phyloP scores from a whole-genome alignment of 1,140 invertebrate genomes.

The Leptinotarsa lineolata region DNA sequence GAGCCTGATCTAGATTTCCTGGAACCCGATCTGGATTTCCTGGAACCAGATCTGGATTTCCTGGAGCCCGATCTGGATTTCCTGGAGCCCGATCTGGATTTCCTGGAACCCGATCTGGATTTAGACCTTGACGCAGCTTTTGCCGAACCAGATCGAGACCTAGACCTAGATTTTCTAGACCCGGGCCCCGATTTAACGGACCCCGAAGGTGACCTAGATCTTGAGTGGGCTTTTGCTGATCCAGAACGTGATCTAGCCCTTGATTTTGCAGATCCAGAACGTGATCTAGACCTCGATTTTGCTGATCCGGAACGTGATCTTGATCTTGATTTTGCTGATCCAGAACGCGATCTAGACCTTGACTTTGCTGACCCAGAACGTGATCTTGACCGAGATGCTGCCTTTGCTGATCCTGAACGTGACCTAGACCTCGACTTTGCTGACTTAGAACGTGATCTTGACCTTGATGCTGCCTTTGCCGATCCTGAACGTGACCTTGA shows the following conservation, averaged over 20 bases:
- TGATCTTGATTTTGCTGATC: conserved; percentile 46
- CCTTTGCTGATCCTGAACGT: conserved; percentile 38
- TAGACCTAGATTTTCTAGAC: conserved; percentile 40
- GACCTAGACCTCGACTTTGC: conserved; percentile 31
- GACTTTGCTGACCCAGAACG: conserved; percentile 40
- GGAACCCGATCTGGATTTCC: conserved; percentile 45
- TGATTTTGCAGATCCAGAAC: conserved; percentile 51
- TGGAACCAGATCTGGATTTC: conserved; percentile 50
- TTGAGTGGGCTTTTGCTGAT: conserved; percentile 44
- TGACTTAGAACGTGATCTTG: conserved; percentile 34
- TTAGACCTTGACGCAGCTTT: conserved; percentile 25
- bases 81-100: conserved; percentile 43
- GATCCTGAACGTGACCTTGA: conserved; percentile 39
- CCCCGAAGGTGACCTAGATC: conserved; percentile 54
- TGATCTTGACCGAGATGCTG: conserved; percentile 49
- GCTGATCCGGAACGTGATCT: conserved; percentile 52
- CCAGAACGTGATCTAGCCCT: conserved; percentile 54
- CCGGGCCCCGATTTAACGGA: conserved; percentile 45
- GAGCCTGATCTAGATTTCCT: conserved; percentile 53
- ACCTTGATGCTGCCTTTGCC: conserved; percentile 49
- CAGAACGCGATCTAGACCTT: conserved; percentile 42
- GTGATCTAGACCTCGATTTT: conserved; percentile 53
- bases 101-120: conserved; percentile 43
- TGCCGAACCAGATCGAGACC: conserved; percentile 51
- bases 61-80: conserved; percentile 41